Evolutionary conservation across 2,797 vertebrate species (phyloP).

Genomic region (Hirundo rustica): DNA sequence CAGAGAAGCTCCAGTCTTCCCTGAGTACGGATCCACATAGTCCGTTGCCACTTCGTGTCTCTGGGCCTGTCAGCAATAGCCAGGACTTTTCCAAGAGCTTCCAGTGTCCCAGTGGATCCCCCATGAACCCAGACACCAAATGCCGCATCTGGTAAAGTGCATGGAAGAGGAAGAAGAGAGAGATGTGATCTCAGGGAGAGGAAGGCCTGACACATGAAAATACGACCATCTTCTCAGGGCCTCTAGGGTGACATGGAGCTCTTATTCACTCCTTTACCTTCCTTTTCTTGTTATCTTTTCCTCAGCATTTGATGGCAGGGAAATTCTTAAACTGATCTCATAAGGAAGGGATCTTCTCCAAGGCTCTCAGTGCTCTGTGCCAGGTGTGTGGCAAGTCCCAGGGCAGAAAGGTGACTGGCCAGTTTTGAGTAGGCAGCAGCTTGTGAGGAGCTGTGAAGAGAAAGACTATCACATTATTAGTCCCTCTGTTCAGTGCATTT

Average conservation of each 20-base stretch:
- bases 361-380: not conserved
- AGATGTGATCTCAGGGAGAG: not conserved
- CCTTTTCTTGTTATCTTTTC: not conserved
- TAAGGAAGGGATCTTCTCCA: not conserved
- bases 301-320: not conserved
- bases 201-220: not conserved
- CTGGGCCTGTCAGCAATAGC: slow-evolving; percentile 71
- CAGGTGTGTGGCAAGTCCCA: not conserved
- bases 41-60: slow-evolving; percentile 69
- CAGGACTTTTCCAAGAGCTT: slow-evolving; percentile 72
- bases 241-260: not conserved
- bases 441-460: not conserved
- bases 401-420: not conserved
- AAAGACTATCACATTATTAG: not conserved
- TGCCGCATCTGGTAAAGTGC: slow-evolving; percentile 72
- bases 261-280: not conserved
- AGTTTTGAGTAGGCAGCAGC: not conserved
- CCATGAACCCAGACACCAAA: slow-evolving; percentile 67
- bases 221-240: not conserved
- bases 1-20: slow-evolving; percentile 25
- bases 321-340: not conserved
- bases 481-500: not conserved
- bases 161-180: not conserved
- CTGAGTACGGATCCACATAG: slow-evolving; percentile 55
- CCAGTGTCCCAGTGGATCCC: slow-evolving; percentile 51